Evolutionary conservation across 2,888 invertebrate species (phyloP).

Genomic region (Altica lythri): DNA sequence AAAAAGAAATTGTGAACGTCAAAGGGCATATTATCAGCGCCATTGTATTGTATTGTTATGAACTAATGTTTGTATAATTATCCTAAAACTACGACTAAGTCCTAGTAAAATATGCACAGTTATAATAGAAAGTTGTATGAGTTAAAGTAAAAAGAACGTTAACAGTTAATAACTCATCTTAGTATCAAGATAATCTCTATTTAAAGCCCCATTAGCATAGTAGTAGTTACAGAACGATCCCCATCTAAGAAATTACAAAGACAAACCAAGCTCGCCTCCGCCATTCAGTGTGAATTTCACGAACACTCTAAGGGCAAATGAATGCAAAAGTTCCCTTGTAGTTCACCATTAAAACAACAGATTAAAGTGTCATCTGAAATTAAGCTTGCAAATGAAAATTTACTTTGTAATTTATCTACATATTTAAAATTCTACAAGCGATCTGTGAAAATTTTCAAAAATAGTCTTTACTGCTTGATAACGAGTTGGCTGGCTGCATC

Average conservation of each 20-base stretch:
- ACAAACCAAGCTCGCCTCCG: slow-evolving; percentile 24
- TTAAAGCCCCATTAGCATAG: slow-evolving; percentile 19
- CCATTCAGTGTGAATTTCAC: slow-evolving; percentile 8
- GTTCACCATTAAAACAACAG: slow-evolving; percentile 36
- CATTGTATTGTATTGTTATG: no score
- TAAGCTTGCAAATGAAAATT: slow-evolving; percentile 37
- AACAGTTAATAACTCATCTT: slow-evolving; percentile 14
- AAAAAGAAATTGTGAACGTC: no score
- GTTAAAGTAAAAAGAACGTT: slow-evolving; percentile 7
- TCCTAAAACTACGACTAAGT: no score
- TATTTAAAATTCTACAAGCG: slow-evolving; percentile 36
- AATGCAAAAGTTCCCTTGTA: slow-evolving; percentile 30
- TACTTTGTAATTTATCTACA: slow-evolving; percentile 38
- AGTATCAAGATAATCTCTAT: slow-evolving; percentile 5
- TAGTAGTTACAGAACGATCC: slow-evolving; percentile 24
- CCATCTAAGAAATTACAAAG: slow-evolving; percentile 20
- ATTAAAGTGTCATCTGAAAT: slow-evolving; percentile 37
- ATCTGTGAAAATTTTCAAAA: slow-evolving; percentile 27
- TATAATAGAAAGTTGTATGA: neutral
- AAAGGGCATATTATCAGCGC: no score
- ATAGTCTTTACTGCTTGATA: slow-evolving; percentile 27
- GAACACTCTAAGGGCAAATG: slow-evolving; percentile 26
- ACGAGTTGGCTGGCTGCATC: slow-evolving; percentile 15
- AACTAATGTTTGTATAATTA: no score
- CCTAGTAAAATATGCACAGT: neutral